phyloP scores from a whole-genome alignment of 2,113 vertebrate genomes.

The Pelvicachromis taeniatus region DNA sequence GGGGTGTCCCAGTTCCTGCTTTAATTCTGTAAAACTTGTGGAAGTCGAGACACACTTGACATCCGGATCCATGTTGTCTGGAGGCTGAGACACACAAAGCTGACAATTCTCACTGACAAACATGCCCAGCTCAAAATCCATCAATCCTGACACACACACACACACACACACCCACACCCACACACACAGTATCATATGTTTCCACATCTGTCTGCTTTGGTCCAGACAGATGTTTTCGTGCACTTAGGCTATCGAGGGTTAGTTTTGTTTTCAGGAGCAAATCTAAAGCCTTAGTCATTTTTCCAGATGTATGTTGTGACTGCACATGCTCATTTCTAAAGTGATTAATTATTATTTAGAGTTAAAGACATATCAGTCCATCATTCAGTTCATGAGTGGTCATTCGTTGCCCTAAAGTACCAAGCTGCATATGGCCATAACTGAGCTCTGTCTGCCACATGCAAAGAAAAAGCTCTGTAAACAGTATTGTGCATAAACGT shows the following conservation, averaged over 20 bases:
- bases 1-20: slow-evolving; percentile 27
- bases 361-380: neutral
- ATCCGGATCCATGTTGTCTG: neutral
- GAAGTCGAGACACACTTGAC: neutral
- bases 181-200: neutral
- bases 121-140: neutral
- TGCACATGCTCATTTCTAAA: neutral
- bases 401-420: neutral
- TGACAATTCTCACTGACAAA: slow-evolving; percentile 8
- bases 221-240: neutral
- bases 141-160: neutral
- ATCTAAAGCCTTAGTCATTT: neutral
- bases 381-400: neutral
- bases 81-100: neutral
- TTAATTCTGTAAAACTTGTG: slow-evolving; percentile 30
- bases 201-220: neutral
- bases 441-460: neutral
- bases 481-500: neutral
- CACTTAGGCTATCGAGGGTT: neutral
- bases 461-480: neutral
- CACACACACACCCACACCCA: neutral
- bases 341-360: neutral
- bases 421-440: neutral
- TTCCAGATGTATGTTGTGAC: neutral
- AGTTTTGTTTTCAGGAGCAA: neutral